A percentile compares a stretch with the other conserved stretches of the same genome.
Evolutionary conservation across 2,797 vertebrate species (phyloP).

Genomic region (Pachyuromys duprasi): DNA sequence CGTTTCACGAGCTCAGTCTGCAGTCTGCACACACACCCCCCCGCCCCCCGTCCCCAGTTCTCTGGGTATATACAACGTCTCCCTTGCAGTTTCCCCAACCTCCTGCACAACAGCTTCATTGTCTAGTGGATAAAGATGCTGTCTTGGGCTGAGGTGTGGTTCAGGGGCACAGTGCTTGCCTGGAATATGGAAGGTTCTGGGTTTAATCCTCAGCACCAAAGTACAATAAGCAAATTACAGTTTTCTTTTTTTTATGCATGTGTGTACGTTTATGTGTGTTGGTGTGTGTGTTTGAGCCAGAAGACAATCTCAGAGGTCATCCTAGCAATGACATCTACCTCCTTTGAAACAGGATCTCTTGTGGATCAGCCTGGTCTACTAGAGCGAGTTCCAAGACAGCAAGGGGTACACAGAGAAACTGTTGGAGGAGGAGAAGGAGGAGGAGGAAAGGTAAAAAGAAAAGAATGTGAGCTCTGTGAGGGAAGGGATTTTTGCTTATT

Average conservation of each 20-base stretch:
- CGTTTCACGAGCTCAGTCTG: accelerated
- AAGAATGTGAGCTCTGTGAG: neutral
- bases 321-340: neutral
- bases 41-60: neutral
- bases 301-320: neutral
- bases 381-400: neutral
- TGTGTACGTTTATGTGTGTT: neutral
- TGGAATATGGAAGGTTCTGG: neutral
- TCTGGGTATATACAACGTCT: neutral
- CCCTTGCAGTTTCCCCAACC: neutral
- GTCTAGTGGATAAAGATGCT: neutral
- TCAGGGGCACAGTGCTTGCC: neutral
- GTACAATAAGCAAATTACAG: neutral
- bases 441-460: neutral
- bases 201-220: neutral
- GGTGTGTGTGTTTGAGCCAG: neutral
- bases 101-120: neutral
- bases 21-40: neutral
- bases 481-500: neutral
- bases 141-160: neutral
- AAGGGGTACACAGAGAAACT: neutral
- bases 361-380: neutral
- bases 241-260: neutral
- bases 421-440: neutral
- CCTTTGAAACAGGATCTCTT: neutral